Evolutionary conservation across 2,888 invertebrate genomes (phyloP).

Genomic region (Melipona bicolor): DNA sequence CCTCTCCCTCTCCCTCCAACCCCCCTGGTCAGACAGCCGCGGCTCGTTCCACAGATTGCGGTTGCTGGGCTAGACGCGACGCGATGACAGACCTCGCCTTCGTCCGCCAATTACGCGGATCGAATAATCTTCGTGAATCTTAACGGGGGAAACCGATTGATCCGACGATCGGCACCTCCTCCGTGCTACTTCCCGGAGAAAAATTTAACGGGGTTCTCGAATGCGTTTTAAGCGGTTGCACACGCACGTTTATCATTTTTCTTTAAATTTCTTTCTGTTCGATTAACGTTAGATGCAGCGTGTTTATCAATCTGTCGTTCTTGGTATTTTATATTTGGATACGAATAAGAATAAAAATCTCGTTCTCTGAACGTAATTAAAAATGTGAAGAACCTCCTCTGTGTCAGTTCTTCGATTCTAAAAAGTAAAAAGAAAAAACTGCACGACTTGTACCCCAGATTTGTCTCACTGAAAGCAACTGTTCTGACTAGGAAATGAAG

Average conservation of each 20-base stretch:
- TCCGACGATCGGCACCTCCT: neutral
- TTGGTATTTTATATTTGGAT: too few relatives aligned
- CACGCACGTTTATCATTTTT: neutral
- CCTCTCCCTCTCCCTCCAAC: neutral
- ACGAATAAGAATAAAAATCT: too few relatives aligned
- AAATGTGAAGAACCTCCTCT: too few relatives aligned
- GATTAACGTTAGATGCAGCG: neutral
- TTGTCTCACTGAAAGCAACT: too few relatives aligned
- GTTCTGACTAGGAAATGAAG: too few relatives aligned
- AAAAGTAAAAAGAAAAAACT: too few relatives aligned
- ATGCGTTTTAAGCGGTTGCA: neutral
- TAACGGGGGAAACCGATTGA: neutral
- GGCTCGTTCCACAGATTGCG: neutral
- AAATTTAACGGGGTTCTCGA: conserved; percentile 3
- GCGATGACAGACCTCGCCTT: conserved; percentile 14
- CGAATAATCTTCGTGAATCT: conserved; percentile 18
- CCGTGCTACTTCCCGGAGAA: conserved; percentile 3
- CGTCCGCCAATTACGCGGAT: conserved; percentile 29
- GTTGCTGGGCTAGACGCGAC: neutral
- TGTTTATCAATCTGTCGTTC: neutral
- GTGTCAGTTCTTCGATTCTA: too few relatives aligned
- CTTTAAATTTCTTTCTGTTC: neutral
- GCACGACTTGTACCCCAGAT: too few relatives aligned
- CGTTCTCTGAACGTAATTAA: too few relatives aligned
- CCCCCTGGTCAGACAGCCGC: conserved; percentile 10